Evolutionary conservation across 2,113 vertebrate genomes (phyloP).

Genomic region (Entelurus aequoreus): DNA sequence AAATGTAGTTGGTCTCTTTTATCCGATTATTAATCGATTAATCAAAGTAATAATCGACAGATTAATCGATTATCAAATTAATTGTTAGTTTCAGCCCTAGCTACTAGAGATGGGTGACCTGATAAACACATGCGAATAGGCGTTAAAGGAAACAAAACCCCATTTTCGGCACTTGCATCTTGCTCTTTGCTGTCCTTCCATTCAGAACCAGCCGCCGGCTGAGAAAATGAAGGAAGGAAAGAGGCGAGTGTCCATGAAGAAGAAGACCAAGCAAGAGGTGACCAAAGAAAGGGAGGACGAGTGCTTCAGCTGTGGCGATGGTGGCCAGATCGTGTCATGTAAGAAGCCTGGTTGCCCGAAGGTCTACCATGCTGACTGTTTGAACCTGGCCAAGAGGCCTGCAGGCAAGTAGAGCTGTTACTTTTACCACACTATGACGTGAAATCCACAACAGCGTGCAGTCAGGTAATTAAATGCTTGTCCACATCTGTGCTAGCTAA

Average conservation of each 20-base stretch:
- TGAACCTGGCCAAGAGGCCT: slow-evolving; percentile 92
- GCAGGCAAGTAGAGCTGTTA: slow-evolving; percentile 74
- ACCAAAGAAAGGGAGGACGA: slow-evolving; percentile 94
- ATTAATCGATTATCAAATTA: no score
- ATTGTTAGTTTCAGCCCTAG: no score
- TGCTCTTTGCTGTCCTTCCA: background rate
- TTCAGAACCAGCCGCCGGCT: slow-evolving; percentile 82
- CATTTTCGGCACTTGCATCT: background rate
- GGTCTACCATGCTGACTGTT: slow-evolving; percentile 95
- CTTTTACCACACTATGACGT: no score
- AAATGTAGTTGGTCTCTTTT: no score
- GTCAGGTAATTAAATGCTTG: no score
- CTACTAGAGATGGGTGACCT: no score
- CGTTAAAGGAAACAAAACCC: background rate
- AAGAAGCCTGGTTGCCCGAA: slow-evolving; percentile 96
- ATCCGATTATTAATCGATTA: no score
- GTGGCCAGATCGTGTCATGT: slow-evolving; percentile 93
- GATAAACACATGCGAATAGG: no score
- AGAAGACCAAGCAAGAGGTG: slow-evolving; percentile 82
- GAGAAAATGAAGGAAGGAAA: slow-evolving; percentile 88
- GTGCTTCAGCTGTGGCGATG: slow-evolving; percentile 95
- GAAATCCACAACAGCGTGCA: no score
- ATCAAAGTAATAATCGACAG: no score
- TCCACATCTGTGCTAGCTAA: no score
- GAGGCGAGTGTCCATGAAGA: slow-evolving; percentile 79